Conservation (phyloP, 2,113 vertebrate genomes). For the Melanostigma gelatinosum region DNA sequence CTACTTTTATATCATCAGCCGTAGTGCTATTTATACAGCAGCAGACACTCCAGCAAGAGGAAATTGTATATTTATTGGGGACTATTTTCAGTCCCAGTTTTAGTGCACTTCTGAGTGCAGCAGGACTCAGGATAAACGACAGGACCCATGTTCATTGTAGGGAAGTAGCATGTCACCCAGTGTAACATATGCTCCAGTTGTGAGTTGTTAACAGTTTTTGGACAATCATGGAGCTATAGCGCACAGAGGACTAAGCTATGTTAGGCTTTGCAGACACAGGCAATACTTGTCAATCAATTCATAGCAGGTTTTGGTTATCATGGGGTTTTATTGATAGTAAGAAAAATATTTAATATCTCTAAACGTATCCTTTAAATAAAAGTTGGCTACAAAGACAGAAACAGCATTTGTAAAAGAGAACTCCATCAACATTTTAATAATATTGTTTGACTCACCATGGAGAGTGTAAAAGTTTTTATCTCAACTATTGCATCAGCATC, state of each 20-base stretch:
- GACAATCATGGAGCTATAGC: not conserved
- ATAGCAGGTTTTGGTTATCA: not conserved
- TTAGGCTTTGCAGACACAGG: not conserved
- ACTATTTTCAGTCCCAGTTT: not conserved
- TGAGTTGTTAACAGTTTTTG: no score
- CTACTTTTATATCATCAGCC: conserved; percentile 5
- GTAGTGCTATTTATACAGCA: not conserved
- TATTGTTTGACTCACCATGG: not conserved
- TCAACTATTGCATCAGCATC: not conserved
- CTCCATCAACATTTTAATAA: not conserved
- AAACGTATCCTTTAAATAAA: not conserved
- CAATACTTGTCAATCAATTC: not conserved
- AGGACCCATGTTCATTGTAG: not conserved
- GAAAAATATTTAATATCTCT: not conserved
- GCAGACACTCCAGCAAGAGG: not conserved
- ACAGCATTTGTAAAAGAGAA: not conserved
- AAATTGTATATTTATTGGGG: not conserved
- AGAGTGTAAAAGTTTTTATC: not conserved
- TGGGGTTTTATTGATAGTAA: not conserved
- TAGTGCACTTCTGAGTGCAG: not conserved
- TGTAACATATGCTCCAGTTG: not conserved
- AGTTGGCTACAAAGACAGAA: not conserved
- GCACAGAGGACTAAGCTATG: not conserved
- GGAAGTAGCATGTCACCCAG: not conserved
- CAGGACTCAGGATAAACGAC: not conserved